A percentile compares a stretch with the other conserved stretches of the same genome.
Evolutionary conservation across 64 coral and sea anemone species (phyloP).

Genomic region (Catalaphyllia jardinei): DNA sequence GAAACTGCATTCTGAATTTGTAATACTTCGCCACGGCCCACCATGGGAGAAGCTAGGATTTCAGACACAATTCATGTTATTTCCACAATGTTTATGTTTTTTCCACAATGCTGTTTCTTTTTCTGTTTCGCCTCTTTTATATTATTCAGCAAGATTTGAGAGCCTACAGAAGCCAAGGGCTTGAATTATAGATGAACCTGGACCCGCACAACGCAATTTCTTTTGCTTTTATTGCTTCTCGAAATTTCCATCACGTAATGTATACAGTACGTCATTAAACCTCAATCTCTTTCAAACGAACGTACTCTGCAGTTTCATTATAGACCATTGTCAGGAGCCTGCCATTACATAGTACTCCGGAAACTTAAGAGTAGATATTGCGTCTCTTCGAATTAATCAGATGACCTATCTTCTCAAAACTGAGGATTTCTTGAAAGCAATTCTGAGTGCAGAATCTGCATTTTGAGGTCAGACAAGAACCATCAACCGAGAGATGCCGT

Average conservation of each 20-base stretch:
- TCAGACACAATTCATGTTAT: background rate
- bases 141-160: background rate
- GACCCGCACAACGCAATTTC: background rate
- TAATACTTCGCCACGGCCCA: background rate
- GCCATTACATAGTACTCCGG: too few relatives aligned
- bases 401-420: too few relatives aligned
- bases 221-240: slow-evolving; percentile 6
- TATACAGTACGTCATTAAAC: background rate
- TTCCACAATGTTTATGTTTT: background rate
- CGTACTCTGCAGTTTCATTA: background rate
- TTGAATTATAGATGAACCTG: slow-evolving; percentile 19
- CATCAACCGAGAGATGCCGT: too few relatives aligned
- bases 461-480: too few relatives aligned
- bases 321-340: too few relatives aligned
- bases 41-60: background rate
- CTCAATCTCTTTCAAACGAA: background rate
- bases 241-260: background rate
- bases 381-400: too few relatives aligned
- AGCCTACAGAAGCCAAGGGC: background rate
- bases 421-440: too few relatives aligned
- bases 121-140: background rate
- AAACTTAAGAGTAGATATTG: too few relatives aligned
- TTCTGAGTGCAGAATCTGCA: too few relatives aligned
- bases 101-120: background rate
- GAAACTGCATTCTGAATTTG: slow-evolving; percentile 2